Conservation (phyloP, 2,113 vertebrate species). For the Chrysochloris asiatica region DNA sequence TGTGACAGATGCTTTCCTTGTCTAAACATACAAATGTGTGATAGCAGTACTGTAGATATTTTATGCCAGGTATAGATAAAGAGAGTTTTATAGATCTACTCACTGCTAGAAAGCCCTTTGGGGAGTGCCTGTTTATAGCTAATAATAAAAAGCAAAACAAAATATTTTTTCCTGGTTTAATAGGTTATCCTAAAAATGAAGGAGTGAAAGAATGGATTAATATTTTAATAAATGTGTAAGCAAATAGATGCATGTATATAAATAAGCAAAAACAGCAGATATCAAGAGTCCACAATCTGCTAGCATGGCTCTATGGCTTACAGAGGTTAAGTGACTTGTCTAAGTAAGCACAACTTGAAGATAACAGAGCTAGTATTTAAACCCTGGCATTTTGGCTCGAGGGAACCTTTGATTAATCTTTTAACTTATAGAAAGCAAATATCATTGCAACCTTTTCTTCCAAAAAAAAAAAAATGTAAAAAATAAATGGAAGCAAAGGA, state of each 20-base stretch:
- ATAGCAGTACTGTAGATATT: not conserved
- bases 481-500: no score
- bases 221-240: no score
- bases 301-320: not conserved
- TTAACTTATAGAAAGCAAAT: not conserved
- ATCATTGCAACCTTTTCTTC: not conserved
- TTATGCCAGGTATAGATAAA: conserved; percentile 5
- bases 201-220: no score
- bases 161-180: not conserved
- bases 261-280: not conserved
- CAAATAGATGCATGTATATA: not conserved
- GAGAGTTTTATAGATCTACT: conserved; percentile 4
- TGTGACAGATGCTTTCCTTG: not conserved
- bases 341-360: not conserved
- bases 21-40: not conserved
- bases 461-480: not conserved
- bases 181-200: conserved; percentile 28
- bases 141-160: not conserved
- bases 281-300: rapidly evolving
- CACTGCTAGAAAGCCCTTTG: not conserved
- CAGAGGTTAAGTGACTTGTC: not conserved
- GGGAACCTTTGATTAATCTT: not conserved
- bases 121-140: not conserved
- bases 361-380: not conserved
- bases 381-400: not conserved